Evolutionary conservation across 1,140 invertebrate species (phyloP).

Genomic region (Procambarus virginalis): DNA sequence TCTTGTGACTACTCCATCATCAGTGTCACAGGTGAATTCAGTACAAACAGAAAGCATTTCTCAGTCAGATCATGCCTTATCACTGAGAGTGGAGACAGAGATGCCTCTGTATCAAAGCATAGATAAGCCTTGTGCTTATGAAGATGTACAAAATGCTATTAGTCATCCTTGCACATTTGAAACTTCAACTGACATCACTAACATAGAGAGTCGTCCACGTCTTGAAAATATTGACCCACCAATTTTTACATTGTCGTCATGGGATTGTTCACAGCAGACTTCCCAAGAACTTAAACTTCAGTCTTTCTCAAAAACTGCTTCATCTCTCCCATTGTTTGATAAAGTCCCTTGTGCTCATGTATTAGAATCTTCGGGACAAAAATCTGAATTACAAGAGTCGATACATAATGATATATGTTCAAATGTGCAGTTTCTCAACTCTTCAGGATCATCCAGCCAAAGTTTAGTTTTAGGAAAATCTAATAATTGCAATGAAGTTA

Average conservation of each 20-base stretch:
- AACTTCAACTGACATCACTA: neutral
- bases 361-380: neutral
- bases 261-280: neutral
- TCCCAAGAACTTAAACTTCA: neutral
- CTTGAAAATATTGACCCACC: neutral
- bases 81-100: neutral
- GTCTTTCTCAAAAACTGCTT: neutral
- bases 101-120: neutral
- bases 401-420: neutral
- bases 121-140: neutral
- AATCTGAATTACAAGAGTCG: neutral
- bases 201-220: neutral
- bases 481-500: neutral
- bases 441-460: neutral
- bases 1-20: neutral
- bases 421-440: neutral
- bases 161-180: neutral
- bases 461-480: neutral
- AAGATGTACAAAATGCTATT: neutral
- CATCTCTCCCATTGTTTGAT: neutral
- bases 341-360: neutral
- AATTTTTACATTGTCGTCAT: neutral
- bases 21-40: neutral
- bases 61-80: neutral
- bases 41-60: neutral